phyloP scores from a whole-genome alignment of 2,113 vertebrate species.

The Columba livia region DNA sequence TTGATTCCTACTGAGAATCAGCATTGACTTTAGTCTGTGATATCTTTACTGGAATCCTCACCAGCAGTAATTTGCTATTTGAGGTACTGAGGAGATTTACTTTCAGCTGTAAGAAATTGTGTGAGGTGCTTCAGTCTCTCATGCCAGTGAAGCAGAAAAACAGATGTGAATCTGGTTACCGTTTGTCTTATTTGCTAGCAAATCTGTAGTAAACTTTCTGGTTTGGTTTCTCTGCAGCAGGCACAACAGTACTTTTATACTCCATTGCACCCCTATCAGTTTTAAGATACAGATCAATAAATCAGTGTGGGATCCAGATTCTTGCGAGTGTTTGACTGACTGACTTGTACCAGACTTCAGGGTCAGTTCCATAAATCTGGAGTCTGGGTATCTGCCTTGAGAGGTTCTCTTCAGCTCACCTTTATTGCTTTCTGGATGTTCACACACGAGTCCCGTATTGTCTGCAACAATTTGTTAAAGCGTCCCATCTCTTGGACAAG shows the following conservation, averaged over 20 bases:
- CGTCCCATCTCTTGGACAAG: constrained; percentile 92
- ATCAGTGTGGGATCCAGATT: neutral
- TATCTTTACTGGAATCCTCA: neutral
- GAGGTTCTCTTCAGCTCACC: constrained; percentile 58
- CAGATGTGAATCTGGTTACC: neutral
- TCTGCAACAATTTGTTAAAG: constrained; percentile 85
- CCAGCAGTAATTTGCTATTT: neutral
- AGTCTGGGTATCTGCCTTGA: neutral
- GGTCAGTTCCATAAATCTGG: neutral
- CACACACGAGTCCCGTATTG: constrained; percentile 81
- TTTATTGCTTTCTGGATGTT: constrained; percentile 91
- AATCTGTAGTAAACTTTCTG: neutral
- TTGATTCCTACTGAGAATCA: neutral
- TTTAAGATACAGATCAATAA: neutral
- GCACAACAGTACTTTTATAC: neutral
- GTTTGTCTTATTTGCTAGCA: neutral
- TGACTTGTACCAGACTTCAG: neutral
- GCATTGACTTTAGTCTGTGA: neutral
- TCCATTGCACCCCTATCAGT: neutral
- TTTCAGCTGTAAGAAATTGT: neutral
- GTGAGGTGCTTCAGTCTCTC: neutral
- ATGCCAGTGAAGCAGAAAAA: neutral
- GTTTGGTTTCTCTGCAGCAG: neutral
- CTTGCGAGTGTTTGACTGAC: neutral
- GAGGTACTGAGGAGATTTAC: neutral